Evolutionary conservation across 1,140 invertebrate species (phyloP).

Genomic region (Aphelenchoides besseyi): DNA sequence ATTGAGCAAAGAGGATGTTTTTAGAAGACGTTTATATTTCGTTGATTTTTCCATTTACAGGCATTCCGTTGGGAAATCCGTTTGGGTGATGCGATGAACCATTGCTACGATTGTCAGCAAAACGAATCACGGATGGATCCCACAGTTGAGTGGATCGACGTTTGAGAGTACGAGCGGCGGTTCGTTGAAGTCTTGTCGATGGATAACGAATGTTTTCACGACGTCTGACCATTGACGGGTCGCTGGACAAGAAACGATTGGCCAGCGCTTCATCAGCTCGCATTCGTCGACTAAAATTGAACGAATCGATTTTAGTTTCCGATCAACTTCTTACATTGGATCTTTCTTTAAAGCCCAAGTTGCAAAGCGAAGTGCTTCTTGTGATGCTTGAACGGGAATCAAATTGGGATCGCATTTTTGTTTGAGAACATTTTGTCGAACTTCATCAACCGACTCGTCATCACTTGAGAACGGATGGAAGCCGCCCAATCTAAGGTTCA

Average conservation of each 20-base stretch:
- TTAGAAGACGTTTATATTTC: not conserved
- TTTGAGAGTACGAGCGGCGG: conserved; percentile 42
- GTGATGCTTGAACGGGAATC: conserved; percentile 86
- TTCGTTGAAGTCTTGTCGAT: conserved; percentile 60
- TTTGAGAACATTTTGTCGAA: conserved; percentile 82
- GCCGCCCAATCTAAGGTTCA: conserved; percentile 73
- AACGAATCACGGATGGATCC: not conserved
- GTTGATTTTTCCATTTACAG: not conserved
- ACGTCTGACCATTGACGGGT: conserved; percentile 87
- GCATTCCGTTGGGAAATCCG: not conserved
- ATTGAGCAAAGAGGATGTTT: not conserved
- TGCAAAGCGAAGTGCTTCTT: conserved; percentile 87
- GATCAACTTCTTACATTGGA: conserved; percentile 38
- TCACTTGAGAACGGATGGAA: conserved; percentile 82
- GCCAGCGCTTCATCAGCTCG: conserved; percentile 87
- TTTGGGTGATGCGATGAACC: not conserved
- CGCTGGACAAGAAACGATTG: conserved; percentile 85
- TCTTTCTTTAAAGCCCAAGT: conserved; percentile 86
- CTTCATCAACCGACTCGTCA: conserved; percentile 73
- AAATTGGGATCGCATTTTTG: conserved; percentile 89
- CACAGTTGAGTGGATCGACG: conserved; percentile 23
- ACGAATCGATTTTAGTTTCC: not conserved
- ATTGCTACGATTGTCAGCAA: not conserved
- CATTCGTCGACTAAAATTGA: conserved; percentile 76
- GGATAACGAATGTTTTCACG: conserved; percentile 73